phyloP scores from a whole-genome alignment of 2,888 invertebrate genomes.

The Agonopterix alstromeriana region DNA sequence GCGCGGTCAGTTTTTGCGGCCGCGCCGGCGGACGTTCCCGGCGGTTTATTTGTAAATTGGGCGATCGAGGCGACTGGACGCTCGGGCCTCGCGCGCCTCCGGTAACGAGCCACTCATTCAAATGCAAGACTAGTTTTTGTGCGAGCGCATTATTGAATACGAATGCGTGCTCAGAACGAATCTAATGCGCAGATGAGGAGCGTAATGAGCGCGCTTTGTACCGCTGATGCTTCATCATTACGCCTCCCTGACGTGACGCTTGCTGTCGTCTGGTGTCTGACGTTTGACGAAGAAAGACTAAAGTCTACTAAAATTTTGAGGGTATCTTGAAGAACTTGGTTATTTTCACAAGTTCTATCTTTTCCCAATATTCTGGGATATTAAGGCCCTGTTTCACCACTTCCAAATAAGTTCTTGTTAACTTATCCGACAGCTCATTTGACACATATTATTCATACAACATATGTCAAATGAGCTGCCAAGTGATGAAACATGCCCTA shows the following conservation, averaged over 20 bases:
- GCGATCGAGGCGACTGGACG: constrained; percentile 31
- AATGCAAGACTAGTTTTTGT: constrained; percentile 71
- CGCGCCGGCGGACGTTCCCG: constrained; percentile 48
- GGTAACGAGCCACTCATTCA: constrained; percentile 47
- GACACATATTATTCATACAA: too few species aligned
- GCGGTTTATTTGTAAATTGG: constrained; percentile 74
- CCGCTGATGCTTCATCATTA: constrained; percentile 2
- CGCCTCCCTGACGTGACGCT: neutral
- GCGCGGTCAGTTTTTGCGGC: constrained; percentile 61
- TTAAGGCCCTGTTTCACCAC: too few species aligned
- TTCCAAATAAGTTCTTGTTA: too few species aligned
- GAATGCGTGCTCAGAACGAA: constrained; percentile 56
- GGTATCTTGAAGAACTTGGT: too few species aligned
- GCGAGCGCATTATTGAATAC: constrained; percentile 61
- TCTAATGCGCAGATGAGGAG: constrained; percentile 46
- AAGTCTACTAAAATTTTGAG: too few species aligned
- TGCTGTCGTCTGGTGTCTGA: neutral
- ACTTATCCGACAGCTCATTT: too few species aligned
- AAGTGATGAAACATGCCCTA: too few species aligned
- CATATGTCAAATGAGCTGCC: too few species aligned
- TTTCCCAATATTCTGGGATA: too few species aligned
- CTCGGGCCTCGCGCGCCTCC: neutral
- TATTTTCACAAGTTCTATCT: too few species aligned
- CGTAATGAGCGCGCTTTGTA: constrained; percentile 44
- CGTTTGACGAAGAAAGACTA: neutral